Percentiles rank a stretch among this genome's conserved stretches.
These are phyloP conservation scores for Ciona savignyi DNA, from an alignment of 23 tunicate species.

Conservation along the genomic window DNA sequence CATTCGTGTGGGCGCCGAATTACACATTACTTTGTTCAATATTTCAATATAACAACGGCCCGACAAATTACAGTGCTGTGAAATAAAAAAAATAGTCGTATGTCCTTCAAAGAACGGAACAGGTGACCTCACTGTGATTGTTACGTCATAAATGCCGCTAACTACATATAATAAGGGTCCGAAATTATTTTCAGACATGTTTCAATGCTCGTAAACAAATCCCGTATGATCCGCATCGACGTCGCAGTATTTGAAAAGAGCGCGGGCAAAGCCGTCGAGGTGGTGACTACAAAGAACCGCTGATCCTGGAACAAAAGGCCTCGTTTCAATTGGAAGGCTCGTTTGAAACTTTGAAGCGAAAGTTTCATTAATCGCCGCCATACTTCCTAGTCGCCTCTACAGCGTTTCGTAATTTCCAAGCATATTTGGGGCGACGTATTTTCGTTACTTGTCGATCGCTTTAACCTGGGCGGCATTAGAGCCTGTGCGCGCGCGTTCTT, in stretches of 20 bases:
- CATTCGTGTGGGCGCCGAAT: neutral
- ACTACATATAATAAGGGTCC: neutral
- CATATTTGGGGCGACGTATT: neutral
- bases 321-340: neutral
- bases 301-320: neutral
- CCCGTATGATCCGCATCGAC: neutral
- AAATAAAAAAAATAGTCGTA: too few species aligned
- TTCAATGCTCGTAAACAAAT: neutral
- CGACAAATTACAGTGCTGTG: neutral
- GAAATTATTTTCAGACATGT: neutral
- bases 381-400: neutral
- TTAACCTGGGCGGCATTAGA: slow-evolving; percentile 1
- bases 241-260: neutral
- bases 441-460: neutral
- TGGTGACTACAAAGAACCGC: neutral
- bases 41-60: neutral
- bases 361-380: neutral
- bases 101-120: neutral
- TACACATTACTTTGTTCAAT: neutral
- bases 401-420: neutral
- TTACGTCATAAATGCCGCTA: neutral
- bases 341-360: neutral
- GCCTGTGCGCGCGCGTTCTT: slow-evolving; percentile 2
- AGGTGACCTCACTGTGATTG: neutral
- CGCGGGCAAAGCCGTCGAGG: neutral